Percentiles rank a stretch among this genome's conserved stretches.
These are phyloP conservation scores for Drosophila quinaria DNA, from an alignment of 2,888 invertebrate genomes.

Conservation along the genomic window DNA sequence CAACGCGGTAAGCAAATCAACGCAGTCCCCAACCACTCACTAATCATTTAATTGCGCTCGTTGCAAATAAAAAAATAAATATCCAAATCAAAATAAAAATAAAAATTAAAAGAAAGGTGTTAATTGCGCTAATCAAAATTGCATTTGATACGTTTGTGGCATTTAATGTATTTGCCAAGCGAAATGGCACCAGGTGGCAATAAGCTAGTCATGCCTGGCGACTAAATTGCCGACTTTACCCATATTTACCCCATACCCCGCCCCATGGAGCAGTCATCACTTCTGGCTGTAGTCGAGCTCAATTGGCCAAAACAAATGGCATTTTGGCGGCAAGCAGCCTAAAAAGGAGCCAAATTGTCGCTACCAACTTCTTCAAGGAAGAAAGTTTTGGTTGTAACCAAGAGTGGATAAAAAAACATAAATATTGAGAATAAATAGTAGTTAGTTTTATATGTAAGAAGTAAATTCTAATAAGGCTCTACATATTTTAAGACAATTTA, in stretches of 20 bases:
- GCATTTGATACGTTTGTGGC: conserved; percentile 71
- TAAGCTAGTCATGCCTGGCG: conserved; percentile 44
- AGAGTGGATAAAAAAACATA: not conserved
- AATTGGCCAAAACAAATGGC: conserved; percentile 62
- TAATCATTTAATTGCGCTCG: conserved; percentile 56
- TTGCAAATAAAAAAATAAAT: not conserved
- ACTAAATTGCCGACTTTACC: conserved; percentile 38
- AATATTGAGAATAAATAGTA: not conserved
- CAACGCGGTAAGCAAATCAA: conserved; percentile 82
- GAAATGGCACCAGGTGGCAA: conserved; percentile 52
- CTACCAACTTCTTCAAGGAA: not conserved
- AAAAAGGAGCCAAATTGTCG: conserved; percentile 18
- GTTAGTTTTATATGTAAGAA: not conserved
- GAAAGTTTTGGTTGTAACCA: not conserved
- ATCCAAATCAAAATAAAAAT: not conserved
- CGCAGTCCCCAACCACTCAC: conserved; percentile 20
- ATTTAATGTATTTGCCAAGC: conserved; percentile 60
- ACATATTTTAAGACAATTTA: not conserved
- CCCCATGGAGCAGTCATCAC: not conserved
- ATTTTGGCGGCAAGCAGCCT: conserved; percentile 35
- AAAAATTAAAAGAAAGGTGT: conserved; percentile 54
- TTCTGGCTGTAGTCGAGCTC: conserved; percentile 8
- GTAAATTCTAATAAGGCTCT: not conserved
- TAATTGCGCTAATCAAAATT: conserved; percentile 76
- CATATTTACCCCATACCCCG: conserved; percentile 24